Evolutionary conservation across 2,113 vertebrate species (phyloP).

Genomic region (Pseudolaguvia tuberculata): DNA sequence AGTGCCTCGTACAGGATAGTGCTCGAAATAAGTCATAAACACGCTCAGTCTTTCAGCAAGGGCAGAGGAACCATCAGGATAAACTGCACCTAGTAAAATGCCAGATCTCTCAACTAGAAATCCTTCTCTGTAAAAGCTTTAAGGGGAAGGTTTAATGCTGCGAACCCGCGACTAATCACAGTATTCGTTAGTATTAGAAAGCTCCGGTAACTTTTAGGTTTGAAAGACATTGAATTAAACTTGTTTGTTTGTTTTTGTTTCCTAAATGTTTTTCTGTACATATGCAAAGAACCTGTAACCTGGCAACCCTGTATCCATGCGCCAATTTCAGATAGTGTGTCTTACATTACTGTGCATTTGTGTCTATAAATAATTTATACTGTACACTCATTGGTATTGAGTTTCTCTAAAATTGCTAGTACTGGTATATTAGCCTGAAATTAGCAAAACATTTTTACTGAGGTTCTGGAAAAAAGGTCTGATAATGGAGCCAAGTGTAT

Average conservation of each 20-base stretch:
- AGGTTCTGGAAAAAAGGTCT: no score
- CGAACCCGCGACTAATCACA: background rate
- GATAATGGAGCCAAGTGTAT: no score
- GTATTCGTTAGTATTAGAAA: no score
- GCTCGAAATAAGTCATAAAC: constrained; percentile 7
- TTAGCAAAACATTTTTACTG: no score
- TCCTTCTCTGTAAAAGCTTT: background rate
- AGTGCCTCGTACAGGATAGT: constrained; percentile 5
- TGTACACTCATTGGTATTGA: no score
- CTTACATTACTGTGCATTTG: no score
- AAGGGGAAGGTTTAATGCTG: background rate
- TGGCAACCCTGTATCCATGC: background rate
- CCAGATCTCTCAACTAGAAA: background rate
- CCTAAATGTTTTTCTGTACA: background rate
- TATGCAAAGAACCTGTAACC: background rate
- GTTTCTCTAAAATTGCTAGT: no score
- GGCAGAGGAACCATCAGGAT: background rate
- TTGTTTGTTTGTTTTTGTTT: background rate
- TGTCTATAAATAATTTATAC: no score
- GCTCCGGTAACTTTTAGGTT: background rate
- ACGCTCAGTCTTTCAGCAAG: background rate
- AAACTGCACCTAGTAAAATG: no score
- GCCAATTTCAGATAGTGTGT: no score
- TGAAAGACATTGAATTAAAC: no score
- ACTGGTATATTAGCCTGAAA: no score